Base-by-base conservation (phyloP, 2,113 vertebrate genomes). In the Cephalopholis sonnerati region DNA sequence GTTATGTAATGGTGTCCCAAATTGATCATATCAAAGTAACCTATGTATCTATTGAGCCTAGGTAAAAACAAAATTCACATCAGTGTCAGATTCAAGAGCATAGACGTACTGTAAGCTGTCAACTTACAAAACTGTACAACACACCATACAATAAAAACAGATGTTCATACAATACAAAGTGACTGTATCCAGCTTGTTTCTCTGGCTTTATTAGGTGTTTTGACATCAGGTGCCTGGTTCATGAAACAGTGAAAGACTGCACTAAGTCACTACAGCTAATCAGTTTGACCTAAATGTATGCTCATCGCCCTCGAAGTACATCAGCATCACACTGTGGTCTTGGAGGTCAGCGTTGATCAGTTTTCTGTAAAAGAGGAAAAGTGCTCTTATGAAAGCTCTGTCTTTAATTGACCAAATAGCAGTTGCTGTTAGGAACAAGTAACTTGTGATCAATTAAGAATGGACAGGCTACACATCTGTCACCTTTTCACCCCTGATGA, bases 91-190 rank as follows among this genome's bases (percentile, higher is more conserved):
- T 80, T 89, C 65, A 83, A 89, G 22, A 83, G 20, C 74, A 63
- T 82, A 59, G 79, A 87, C 67, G 84, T 79, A 65, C 76, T 92
- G 88, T 65, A 85, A 90, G 62, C 74, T 82, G 78, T 89, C 7
- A 1, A 74, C 74, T 75, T 68, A 84, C 66, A 77, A 76, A 86
- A 58, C 48, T 88, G 89, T 90, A 75, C 74, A 86, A 88, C 84
- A 63, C 77, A 87, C 79, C 82, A 89, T 86, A 81, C 81, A 94
- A 91, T 93, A 91, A 94, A 68, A 93, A 79, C 85, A 80, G 74
- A 89, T 83, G 83, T 90, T 92, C 81, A 87, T 90, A 86, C 84
- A 71, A 69, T 66, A 79, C 66, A 18, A 7, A 16, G 39, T 12
- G 13, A 51, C 25, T 58, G 73, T 82, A 48, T 72, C 36, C 1